Conservation (phyloP, 2,888 invertebrate genomes). For the Elysia crispata region DNA sequence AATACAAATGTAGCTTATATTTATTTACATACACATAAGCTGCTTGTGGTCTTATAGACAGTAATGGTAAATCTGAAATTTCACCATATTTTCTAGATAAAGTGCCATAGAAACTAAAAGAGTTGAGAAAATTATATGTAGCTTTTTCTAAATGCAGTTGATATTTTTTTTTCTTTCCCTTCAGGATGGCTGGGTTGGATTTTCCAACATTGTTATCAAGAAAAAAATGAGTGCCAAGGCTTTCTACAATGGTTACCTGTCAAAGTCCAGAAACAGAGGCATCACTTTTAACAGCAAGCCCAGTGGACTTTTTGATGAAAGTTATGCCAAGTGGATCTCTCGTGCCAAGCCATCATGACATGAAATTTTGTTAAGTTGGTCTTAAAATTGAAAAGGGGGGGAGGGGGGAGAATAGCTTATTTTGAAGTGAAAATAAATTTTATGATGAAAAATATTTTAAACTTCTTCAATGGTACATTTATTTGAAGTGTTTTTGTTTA, state of each 20-base stretch:
- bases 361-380: background rate
- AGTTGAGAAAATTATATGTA: background rate
- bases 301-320: conserved; percentile 44
- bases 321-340: conserved; percentile 35
- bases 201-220: conserved; percentile 62
- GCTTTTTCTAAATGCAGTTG: background rate
- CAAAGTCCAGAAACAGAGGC: conserved; percentile 52
- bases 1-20: too few species aligned
- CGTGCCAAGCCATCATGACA: conserved; percentile 32
- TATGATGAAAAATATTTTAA: too few species aligned
- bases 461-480: too few species aligned
- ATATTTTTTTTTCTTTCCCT: conserved; percentile 41
- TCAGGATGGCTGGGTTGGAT: conserved; percentile 72
- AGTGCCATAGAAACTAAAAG: too few species aligned
- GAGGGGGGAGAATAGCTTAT: too few species aligned
- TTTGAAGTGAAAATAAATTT: too few species aligned
- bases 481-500: too few species aligned
- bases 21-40: too few species aligned
- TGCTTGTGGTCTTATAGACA: too few species aligned
- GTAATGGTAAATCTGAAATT: too few species aligned
- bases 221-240: conserved; percentile 87
- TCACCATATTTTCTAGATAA: too few species aligned
- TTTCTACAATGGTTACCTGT: conserved; percentile 91
- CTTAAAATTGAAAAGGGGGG: too few species aligned
- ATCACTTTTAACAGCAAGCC: conserved; percentile 46